phyloP scores from a whole-genome alignment of 2,113 vertebrate genomes.

The Triplophysa rosa region DNA sequence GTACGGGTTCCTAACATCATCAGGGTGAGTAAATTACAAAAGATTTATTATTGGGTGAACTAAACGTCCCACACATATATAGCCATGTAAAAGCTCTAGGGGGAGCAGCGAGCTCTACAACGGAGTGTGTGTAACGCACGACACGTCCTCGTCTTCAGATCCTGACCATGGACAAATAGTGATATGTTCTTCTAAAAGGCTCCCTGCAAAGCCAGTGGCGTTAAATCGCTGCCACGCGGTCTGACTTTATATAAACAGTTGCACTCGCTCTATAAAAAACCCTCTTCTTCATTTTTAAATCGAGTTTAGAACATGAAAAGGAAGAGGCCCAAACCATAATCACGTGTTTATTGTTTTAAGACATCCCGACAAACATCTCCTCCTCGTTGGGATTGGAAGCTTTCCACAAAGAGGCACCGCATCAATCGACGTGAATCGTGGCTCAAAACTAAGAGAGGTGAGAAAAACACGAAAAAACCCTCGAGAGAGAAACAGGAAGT shows the following conservation, averaged over 20 bases:
- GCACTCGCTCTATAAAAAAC: background rate
- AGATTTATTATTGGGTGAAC: background rate
- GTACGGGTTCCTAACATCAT: background rate
- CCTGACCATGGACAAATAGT: slow-evolving; percentile 2
- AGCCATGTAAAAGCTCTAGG: slow-evolving; percentile 14
- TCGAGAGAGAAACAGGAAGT: slow-evolving; percentile 22
- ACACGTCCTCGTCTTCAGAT: background rate
- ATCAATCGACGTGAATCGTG: slow-evolving; percentile 48
- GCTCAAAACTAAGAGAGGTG: slow-evolving; percentile 25
- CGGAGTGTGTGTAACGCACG: too few species aligned
- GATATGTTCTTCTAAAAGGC: slow-evolving; percentile 21
- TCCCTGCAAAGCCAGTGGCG: slow-evolving; percentile 24
- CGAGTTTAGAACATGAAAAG: slow-evolving; percentile 59
- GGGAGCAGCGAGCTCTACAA: slow-evolving; percentile 22
- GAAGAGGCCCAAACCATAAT: slow-evolving; percentile 62
- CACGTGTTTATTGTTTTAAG: slow-evolving; percentile 63
- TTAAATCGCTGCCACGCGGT: background rate
- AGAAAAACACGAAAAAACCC: slow-evolving; percentile 2
- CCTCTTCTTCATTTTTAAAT: slow-evolving; percentile 47
- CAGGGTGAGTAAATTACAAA: background rate
- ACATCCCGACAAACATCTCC: background rate
- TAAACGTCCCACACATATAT: background rate
- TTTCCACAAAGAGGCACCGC: slow-evolving; percentile 64
- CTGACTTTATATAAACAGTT: slow-evolving; percentile 12
- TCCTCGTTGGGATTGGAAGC: slow-evolving; percentile 31